Conservation (phyloP, 2,888 invertebrate species). For the Leptopilina drosophilae region DNA sequence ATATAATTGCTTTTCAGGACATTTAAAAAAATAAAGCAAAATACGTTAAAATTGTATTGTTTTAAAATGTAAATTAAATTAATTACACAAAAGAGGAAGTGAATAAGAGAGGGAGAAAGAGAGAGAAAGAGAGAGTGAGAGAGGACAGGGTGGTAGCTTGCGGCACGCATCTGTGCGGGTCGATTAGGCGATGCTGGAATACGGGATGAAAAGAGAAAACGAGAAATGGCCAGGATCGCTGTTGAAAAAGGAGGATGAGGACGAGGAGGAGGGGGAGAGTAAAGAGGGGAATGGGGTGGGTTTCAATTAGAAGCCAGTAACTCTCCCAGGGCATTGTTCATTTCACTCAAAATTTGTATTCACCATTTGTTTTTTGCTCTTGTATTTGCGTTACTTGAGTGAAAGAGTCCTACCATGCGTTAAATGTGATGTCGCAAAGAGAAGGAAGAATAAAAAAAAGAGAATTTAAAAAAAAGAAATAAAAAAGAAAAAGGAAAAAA, state of each 20-base stretch:
- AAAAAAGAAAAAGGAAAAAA: too few species aligned
- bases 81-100: constrained; percentile 54
- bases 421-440: constrained; percentile 34
- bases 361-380: constrained; percentile 70
- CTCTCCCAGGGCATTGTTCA: constrained; percentile 76
- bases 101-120: background rate
- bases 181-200: constrained; percentile 51
- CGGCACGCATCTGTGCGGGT: constrained; percentile 74
- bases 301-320: constrained; percentile 77
- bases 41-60: constrained; percentile 61
- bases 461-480: too few species aligned
- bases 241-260: constrained; percentile 24
- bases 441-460: constrained; percentile 4
- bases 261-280: constrained; percentile 59
- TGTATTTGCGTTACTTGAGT: constrained; percentile 61
- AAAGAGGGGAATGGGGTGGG: constrained; percentile 68
- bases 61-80: constrained; percentile 51
- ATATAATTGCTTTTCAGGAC: constrained; percentile 7
- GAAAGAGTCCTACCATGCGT: constrained; percentile 43
- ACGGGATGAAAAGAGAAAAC: constrained; percentile 56
- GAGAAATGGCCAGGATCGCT: constrained; percentile 54
- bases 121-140: too few species aligned
- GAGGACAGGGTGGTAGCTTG: constrained; percentile 46
- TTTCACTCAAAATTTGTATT: constrained; percentile 76
- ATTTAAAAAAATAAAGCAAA: constrained; percentile 34